These are phyloP conservation scores for Fulmarus glacialis DNA, from an alignment of 2,113 vertebrate species.

Conservation along the genomic window DNA sequence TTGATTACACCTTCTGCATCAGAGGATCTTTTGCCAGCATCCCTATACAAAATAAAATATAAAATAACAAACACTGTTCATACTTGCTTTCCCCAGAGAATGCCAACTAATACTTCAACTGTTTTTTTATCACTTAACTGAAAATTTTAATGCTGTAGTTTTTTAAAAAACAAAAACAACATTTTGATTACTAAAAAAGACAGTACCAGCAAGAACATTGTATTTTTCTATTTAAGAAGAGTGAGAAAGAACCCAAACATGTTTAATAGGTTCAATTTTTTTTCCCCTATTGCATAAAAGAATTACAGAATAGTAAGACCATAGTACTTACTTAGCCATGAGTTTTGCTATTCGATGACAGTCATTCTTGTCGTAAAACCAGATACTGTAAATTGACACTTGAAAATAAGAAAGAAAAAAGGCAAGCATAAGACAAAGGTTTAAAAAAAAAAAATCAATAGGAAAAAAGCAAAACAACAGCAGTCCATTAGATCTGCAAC, in stretches of 20 bases:
- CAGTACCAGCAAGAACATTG: not conserved
- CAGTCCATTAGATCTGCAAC: not conserved
- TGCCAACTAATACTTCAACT: not conserved
- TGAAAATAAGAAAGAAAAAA: conserved; percentile 70
- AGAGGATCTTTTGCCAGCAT: not conserved
- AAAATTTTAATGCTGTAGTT: not conserved
- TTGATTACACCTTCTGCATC: not conserved
- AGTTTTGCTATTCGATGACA: conserved; percentile 96
- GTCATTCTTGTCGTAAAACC: conserved; percentile 98
- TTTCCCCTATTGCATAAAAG: not conserved
- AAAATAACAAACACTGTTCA: not conserved
- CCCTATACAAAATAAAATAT: not conserved
- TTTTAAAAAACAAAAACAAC: not conserved
- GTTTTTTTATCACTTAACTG: not conserved
- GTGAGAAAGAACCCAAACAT: not conserved
- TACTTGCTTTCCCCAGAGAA: not conserved
- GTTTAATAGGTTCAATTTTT: not conserved
- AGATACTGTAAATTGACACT: conserved; percentile 99
- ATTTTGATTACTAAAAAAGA: not conserved
- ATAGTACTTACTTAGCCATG: conserved; percentile 92
- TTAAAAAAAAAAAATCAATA: not conserved
- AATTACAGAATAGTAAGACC: not conserved
- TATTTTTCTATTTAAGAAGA: not conserved
- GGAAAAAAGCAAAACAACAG: not conserved
- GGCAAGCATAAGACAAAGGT: conserved; percentile 9